These are phyloP conservation scores for Percopsis omiscomaycus DNA, from an alignment of 2,797 vertebrate species.

Conservation along the genomic window DNA sequence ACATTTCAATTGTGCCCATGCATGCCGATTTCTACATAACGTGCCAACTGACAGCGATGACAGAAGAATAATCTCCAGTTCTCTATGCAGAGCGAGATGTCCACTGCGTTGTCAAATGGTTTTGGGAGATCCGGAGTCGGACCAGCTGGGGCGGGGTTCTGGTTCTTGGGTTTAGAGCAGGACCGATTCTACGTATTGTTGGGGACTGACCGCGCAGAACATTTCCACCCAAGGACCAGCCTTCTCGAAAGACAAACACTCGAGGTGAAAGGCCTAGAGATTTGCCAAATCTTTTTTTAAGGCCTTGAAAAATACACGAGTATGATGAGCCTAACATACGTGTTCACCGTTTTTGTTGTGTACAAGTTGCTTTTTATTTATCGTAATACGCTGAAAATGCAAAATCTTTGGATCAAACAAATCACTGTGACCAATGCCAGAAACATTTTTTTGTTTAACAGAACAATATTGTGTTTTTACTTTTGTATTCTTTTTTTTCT, in stretches of 20 bases:
- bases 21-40: constrained; percentile 84
- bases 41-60: constrained; percentile 89
- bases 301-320: constrained; percentile 46
- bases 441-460: constrained; percentile 64
- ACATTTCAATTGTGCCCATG: constrained; percentile 77
- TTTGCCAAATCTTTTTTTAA: constrained; percentile 51
- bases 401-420: constrained; percentile 86
- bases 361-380: constrained; percentile 68
- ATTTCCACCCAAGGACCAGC: constrained; percentile 23
- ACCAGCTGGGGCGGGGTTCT: constrained; percentile 51
- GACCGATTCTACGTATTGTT: constrained; percentile 35
- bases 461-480: constrained; percentile 64
- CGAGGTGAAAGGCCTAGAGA: constrained; percentile 40
- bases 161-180: constrained; percentile 51
- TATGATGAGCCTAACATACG: constrained; percentile 49
- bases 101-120: constrained; percentile 76
- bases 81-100: constrained; percentile 69
- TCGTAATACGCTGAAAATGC: constrained; percentile 76
- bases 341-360: constrained; percentile 65
- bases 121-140: constrained; percentile 71
- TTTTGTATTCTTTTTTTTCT: constrained; percentile 63
- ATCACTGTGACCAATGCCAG: constrained; percentile 96
- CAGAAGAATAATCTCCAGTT: constrained; percentile 74
- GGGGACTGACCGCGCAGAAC: constrained; percentile 22
- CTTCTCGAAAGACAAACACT: constrained; percentile 26